Percentiles rank a stretch among this genome's conserved stretches.
These are phyloP conservation scores for Ameiurus melas DNA, from an alignment of 2,113 vertebrate species.

Conservation along the genomic window DNA sequence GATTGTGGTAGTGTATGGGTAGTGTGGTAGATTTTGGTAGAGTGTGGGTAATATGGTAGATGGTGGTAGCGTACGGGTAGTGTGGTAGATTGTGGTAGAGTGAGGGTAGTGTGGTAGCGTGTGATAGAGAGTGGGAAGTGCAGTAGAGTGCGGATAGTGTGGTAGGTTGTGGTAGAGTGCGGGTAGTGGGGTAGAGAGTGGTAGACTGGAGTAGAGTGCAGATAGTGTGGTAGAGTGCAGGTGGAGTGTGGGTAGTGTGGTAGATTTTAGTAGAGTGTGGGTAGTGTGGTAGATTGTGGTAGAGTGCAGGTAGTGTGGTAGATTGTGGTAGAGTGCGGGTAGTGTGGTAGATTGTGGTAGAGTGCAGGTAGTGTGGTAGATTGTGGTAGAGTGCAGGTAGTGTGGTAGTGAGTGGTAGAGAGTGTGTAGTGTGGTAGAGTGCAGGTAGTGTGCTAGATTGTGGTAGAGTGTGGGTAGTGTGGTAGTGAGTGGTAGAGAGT, in stretches of 20 bases:
- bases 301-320: background rate
- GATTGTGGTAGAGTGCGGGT: background rate
- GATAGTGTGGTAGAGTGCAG: background rate
- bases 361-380: background rate
- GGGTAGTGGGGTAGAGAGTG: no score
- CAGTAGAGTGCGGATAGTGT: no score
- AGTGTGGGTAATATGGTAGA: background rate
- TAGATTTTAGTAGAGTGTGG: no score
- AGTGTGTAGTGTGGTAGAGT: background rate
- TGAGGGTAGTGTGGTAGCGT: no score
- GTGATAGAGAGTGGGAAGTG: background rate
- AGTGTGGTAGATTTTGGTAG: background rate
- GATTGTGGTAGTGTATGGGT: background rate
- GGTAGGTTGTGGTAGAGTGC: no score
- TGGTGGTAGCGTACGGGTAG: no score
- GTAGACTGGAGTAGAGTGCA: no score
- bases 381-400: background rate
- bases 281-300: background rate
- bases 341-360: background rate
- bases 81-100: no score
- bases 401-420: no score
- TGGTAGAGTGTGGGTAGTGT: rapidly evolving
- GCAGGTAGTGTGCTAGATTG: background rate
- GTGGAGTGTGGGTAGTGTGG: background rate
- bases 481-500: no score